A percentile compares a stretch with the other conserved stretches of the same genome.
phyloP scores from a whole-genome alignment of 1,140 invertebrate species.

The Physella acuta region DNA sequence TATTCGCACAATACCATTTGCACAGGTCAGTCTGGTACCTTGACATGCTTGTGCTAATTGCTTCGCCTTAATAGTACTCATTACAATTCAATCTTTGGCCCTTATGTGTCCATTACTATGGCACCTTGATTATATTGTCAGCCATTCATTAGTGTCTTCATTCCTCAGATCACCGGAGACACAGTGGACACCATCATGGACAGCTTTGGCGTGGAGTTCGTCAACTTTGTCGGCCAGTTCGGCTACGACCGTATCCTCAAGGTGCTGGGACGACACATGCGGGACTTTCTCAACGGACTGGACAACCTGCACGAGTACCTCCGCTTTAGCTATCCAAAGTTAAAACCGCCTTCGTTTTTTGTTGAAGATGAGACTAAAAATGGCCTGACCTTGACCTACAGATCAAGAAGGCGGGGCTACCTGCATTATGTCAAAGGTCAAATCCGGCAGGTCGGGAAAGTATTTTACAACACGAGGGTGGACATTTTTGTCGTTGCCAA shows the following conservation, averaged over 20 bases:
- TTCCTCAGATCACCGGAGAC: constrained; percentile 41
- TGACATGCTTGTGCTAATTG: background rate
- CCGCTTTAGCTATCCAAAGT: constrained; percentile 83
- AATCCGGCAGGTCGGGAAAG: constrained; percentile 71
- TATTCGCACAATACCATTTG: too few relatives aligned
- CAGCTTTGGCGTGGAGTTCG: constrained; percentile 55
- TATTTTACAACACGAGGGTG: constrained; percentile 81
- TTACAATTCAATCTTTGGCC: background rate
- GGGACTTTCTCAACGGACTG: constrained; percentile 93
- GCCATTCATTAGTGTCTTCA: background rate
- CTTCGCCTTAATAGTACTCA: background rate
- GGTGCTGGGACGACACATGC: constrained; percentile 84
- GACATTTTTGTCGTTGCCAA: constrained; percentile 88
- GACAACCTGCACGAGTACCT: constrained; percentile 93
- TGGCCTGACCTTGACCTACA: constrained; percentile 82
- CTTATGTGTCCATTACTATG: background rate
- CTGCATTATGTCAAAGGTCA: constrained; percentile 97
- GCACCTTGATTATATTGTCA: background rate
- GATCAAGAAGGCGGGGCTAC: constrained; percentile 88
- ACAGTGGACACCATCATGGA: constrained; percentile 50
- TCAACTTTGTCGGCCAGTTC: constrained; percentile 75
- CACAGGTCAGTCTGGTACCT: too few relatives aligned
- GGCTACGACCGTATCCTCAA: constrained; percentile 83
- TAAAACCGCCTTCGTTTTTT: constrained; percentile 92
- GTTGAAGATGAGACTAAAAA: constrained; percentile 88